phyloP scores from a whole-genome alignment of 2,797 vertebrate species.

The Kryptolebias ocellatus region DNA sequence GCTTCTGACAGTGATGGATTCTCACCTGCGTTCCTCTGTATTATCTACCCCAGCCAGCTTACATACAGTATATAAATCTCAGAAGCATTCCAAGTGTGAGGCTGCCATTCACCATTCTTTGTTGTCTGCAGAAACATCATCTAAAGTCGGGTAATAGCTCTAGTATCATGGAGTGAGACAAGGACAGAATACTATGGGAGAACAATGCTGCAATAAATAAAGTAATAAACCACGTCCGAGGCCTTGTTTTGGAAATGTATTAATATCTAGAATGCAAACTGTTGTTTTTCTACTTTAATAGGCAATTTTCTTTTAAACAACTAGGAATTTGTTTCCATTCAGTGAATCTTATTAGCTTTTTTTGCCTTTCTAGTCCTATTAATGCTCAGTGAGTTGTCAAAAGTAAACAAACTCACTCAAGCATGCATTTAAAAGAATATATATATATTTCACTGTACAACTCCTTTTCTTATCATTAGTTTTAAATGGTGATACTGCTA shows the following conservation, averaged over 20 bases:
- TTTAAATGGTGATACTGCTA: neutral
- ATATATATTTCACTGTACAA: neutral
- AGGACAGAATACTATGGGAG: conserved; percentile 30
- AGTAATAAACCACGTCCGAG: neutral
- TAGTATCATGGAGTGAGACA: conserved; percentile 16
- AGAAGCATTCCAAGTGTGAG: conserved; percentile 38
- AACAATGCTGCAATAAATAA: conserved; percentile 5
- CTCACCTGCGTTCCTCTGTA: conserved; percentile 69
- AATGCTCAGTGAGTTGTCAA: neutral
- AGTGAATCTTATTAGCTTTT: too few relatives aligned
- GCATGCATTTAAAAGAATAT: neutral
- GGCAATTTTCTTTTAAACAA: neutral
- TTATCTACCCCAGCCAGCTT: conserved; percentile 77
- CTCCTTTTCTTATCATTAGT: neutral
- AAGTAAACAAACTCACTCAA: neutral
- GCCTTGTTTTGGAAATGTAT: neutral
- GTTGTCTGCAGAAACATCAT: conserved; percentile 45
- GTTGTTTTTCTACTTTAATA: neutral
- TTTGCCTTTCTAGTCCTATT: too few relatives aligned
- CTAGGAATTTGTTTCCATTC: too few relatives aligned
- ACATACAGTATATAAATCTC: conserved; percentile 71
- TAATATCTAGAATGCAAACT: neutral
- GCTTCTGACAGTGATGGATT: conserved; percentile 83
- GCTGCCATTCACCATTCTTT: conserved; percentile 41
- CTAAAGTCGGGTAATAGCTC: conserved; percentile 28